These are phyloP conservation scores for Lycocerus yunnanus DNA, from an alignment of 2,888 invertebrate species.

Conservation along the genomic window DNA sequence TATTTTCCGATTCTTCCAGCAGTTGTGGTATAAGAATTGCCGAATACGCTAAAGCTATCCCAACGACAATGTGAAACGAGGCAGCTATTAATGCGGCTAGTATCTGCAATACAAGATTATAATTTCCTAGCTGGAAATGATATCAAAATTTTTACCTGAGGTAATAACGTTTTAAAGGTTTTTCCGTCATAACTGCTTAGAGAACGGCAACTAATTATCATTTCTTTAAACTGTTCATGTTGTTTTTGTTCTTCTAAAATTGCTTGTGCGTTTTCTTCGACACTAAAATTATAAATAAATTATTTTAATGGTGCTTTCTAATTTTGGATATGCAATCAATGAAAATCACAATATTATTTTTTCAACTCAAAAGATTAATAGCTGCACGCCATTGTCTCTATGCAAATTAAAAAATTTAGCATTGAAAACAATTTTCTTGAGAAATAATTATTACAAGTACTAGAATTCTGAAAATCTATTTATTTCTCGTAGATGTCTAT, in stretches of 20 bases:
- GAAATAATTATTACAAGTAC: not conserved
- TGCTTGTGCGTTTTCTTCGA: constrained; percentile 48
- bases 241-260: constrained; percentile 50
- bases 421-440: not conserved
- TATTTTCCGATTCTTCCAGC: constrained; percentile 33
- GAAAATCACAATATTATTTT: not conserved
- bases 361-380: not conserved
- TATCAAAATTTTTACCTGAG: constrained; percentile 51
- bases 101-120: constrained; percentile 51
- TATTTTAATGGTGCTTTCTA: not conserved
- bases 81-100: constrained; percentile 60
- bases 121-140: not conserved
- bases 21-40: constrained; percentile 62
- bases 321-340: not conserved
- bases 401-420: not conserved
- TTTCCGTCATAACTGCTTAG: constrained; percentile 54
- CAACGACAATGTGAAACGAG: constrained; percentile 64
- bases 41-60: constrained; percentile 63
- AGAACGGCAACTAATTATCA: constrained; percentile 56
- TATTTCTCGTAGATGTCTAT: not conserved
- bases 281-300: constrained; percentile 38
- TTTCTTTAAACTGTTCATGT: constrained; percentile 55
- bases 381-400: not conserved
- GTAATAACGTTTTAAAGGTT: constrained; percentile 52
- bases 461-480: not conserved